Evolutionary conservation across 2,888 invertebrate species (phyloP).

Genomic region (Opisthograptis luteolata): DNA sequence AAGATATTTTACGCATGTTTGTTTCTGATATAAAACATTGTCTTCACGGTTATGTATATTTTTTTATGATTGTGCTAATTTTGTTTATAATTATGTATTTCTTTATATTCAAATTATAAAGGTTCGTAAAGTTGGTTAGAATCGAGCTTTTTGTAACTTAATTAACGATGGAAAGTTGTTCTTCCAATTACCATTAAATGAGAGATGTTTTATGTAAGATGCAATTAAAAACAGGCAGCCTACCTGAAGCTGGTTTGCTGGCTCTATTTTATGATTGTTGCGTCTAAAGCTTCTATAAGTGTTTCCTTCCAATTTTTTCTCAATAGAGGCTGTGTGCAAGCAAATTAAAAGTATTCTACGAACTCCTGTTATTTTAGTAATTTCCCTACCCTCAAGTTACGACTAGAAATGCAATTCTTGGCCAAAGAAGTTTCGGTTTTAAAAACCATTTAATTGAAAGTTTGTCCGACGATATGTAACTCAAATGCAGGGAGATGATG

Average conservation of each 20-base stretch:
- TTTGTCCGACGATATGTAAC: no score
- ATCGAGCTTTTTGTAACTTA: constrained; percentile 19
- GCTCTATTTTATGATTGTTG: constrained; percentile 25
- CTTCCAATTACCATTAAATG: constrained; percentile 18
- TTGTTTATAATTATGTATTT: constrained; percentile 18
- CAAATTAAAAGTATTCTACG: constrained; percentile 82
- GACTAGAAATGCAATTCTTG: no score
- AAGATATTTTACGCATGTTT: constrained; percentile 56
- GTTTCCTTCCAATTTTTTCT: constrained; percentile 69
- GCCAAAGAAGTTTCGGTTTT: no score
- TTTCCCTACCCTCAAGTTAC: not conserved
- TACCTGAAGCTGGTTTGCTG: constrained; percentile 17
- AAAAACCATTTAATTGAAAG: no score
- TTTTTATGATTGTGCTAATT: constrained; percentile 23
- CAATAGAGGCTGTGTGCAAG: constrained; percentile 82
- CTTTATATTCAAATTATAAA: constrained; percentile 20
- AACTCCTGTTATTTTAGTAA: constrained; percentile 28
- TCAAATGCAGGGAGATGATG: no score
- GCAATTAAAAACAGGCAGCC: constrained; percentile 3
- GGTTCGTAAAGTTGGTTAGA: constrained; percentile 12
- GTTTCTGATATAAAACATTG: constrained; percentile 43
- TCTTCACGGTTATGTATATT: constrained; percentile 23
- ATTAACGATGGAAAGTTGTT: constrained; percentile 11
- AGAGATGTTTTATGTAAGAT: constrained; percentile 15
- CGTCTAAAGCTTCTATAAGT: no score